These are phyloP conservation scores for Anthoscopus minutus DNA, from an alignment of 2,113 vertebrate species.

Conservation along the genomic window DNA sequence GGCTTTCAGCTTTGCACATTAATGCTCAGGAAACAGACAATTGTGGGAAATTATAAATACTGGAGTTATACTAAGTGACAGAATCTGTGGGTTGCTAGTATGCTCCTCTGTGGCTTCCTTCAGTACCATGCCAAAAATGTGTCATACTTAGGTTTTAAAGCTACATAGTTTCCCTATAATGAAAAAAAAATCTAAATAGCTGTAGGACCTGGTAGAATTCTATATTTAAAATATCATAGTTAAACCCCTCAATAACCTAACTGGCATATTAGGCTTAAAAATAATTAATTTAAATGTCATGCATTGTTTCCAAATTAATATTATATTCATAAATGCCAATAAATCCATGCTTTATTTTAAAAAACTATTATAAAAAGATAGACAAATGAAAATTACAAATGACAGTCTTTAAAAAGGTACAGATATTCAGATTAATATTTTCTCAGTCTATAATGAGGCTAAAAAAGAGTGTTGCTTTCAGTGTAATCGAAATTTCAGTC, in stretches of 20 bases:
- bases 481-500: neutral
- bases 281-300: constrained; percentile 33
- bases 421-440: neutral
- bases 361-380: neutral
- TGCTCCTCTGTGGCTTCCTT: neutral
- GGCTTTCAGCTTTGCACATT: neutral
- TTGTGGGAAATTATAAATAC: neutral
- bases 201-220: neutral
- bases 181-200: constrained; percentile 9
- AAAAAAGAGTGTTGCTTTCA: neutral
- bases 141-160: neutral
- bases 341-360: neutral
- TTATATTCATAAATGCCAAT: neutral
- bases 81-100: neutral
- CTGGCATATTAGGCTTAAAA: constrained; percentile 36
- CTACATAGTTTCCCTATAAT: neutral
- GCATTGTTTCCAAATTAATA: constrained; percentile 26
- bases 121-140: neutral
- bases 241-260: constrained; percentile 17
- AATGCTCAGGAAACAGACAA: neutral
- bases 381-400: neutral
- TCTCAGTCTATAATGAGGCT: neutral
- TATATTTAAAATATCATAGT: neutral
- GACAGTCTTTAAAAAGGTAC: neutral
- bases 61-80: neutral